Base-by-base conservation (phyloP, 2,797 vertebrate genomes). In the Crenuchus spilurus region DNA sequence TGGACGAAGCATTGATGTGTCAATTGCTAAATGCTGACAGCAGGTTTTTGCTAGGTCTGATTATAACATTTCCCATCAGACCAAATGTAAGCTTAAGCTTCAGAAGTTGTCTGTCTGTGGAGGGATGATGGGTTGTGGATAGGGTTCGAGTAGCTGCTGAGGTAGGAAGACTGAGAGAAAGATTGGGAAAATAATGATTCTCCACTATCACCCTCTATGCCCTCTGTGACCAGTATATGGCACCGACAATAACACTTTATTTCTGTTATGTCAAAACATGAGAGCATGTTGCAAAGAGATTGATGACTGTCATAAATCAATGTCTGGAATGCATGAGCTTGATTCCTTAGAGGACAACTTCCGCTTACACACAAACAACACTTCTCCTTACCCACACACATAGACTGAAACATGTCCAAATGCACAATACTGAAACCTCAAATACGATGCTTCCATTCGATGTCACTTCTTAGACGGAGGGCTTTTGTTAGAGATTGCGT, bases 271-370 rank as follows among this genome's bases (percentile, higher is more conserved):
- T 70, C 77, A 71, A 74, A 79, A 79, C 77, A 77, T 70, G 67
- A 78, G 68, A 79, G 74, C 54, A 42, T 75, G 74, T 74, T 30
- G 18, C 51, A 31, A 44, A 46, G 44, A 77, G 77, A 84, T 80
- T 76, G 79, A 85, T 83, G 75, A 80, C 73, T 73, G 77, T 72
- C 64, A 76, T 82, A 75, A 82, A 83, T 84, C 77, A 83, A 66
- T 75, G 79, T 77, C 77, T 64, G 46, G 28, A 68, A 68, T 70
- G 42, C 66, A 73, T 52, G 31, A 39, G 74, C 35, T 54, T 28
- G 48, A 71, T 67, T 77, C 62, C 55, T 16, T 62, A 26, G 35
- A 61, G 60, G 73, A 75, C 75, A 78, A 70, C 76, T 63, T 54
- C 33, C 5, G 39, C 62, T 58, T 31, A 30, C 51, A 22, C 64